Base-by-base conservation (phyloP, 2,888 invertebrate genomes). In the Heteropelma amictum region DNA sequence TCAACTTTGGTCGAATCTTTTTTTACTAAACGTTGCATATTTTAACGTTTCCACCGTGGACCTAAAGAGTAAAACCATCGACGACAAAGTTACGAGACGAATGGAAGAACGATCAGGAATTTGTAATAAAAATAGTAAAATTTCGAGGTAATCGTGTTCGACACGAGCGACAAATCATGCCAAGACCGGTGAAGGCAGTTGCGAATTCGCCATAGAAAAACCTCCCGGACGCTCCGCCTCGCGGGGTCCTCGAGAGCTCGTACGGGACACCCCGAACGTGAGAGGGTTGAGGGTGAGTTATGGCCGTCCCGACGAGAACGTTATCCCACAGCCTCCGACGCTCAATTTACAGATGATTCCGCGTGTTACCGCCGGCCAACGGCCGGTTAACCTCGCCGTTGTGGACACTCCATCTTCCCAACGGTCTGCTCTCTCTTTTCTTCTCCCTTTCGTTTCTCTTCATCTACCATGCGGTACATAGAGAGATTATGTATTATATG, bases 341-440 rank as follows among this genome's bases (percentile, higher is more conserved):
- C 91, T 91, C 91, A 90, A 91, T 91, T 91, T 91, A 91, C 90
- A 91, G 91, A 91, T 90, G 90, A 91, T 91, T 91, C 90, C 89
- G 90, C 90, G 87, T 87, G 89, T 88, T 90, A 90, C 90, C 89
- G 88, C 85, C 83, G 86, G 84, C 89, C 90, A 89, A 89, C 88
- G 88, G 84, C 87, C 86, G 90, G 89, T 89, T 88, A 88, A 87
- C 88, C 88, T 87, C 87, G 84, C 72, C 54, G 67, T 72, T 81
- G 84, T 81, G 83, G 85, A 85, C 90, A 89, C 90, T 90, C 89
- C 89, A 90, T 90, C 90, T 89, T 89, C 85, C 83, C 81, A 67
- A 73, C 72, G 63, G 69, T n/a, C n/a, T n/a, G 61, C 51, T 68
- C 49, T 26, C 64, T 63, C 63, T 35, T 35, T n/a, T n/a, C n/a